A percentile compares a stretch with the other conserved stretches of the same genome.
Evolutionary conservation across 2,888 invertebrate species (phyloP).

Genomic region (Liodrosophila aerea): DNA sequence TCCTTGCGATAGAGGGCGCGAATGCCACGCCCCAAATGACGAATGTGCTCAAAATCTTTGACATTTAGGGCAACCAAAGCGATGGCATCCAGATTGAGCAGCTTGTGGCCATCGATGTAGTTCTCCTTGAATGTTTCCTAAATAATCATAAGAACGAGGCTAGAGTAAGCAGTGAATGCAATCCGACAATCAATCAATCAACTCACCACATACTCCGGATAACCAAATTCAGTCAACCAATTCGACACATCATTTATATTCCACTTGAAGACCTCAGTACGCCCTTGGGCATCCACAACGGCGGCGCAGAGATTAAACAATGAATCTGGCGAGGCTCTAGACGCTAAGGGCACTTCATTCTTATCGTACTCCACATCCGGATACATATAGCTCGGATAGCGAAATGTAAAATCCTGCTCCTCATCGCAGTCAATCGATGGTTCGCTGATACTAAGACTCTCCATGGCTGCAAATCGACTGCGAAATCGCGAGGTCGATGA

Average conservation of each 20-base stretch:
- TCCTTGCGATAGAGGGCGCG: constrained; percentile 83
- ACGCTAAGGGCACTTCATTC: constrained; percentile 60
- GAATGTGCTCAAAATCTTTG: constrained; percentile 83
- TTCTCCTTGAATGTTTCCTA: constrained; percentile 82
- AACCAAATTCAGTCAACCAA: constrained; percentile 83
- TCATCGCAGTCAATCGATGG: constrained; percentile 40
- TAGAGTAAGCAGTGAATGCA: not conserved
- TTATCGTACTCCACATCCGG: constrained; percentile 63
- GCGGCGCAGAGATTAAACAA: constrained; percentile 79
- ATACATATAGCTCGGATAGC: constrained; percentile 68
- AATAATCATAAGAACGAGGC: constrained; percentile 17
- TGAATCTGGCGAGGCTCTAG: constrained; percentile 82
- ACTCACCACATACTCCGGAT: constrained; percentile 84
- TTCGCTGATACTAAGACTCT: constrained; percentile 55
- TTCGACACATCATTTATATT: constrained; percentile 82
- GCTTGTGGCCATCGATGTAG: constrained; percentile 83
- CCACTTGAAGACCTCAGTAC: constrained; percentile 84
- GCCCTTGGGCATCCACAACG: constrained; percentile 81
- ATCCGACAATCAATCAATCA: accelerated
- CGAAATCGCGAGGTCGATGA: constrained; percentile 28
- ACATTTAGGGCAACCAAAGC: constrained; percentile 83
- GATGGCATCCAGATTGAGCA: constrained; percentile 83
- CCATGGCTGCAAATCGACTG: constrained; percentile 37
- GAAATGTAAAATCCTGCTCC: constrained; percentile 57
- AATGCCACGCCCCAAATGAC: constrained; percentile 79